phyloP scores from a whole-genome alignment of 2,113 vertebrate genomes.

The Empidonax traillii region DNA sequence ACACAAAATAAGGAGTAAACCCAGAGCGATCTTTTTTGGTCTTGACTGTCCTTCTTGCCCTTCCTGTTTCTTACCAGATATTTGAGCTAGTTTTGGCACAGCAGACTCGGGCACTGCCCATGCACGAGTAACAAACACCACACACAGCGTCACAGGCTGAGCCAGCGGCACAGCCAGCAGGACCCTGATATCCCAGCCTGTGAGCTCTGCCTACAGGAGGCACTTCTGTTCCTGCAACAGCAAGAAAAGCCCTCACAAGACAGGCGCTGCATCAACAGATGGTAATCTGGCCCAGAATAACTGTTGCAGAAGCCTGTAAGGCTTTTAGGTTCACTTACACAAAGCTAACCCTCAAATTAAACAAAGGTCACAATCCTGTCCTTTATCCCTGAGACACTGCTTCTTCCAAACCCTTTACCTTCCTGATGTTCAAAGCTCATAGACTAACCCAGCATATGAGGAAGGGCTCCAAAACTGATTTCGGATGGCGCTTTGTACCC shows the following conservation, averaged over 20 bases:
- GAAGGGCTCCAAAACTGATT: neutral
- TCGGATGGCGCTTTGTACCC: neutral
- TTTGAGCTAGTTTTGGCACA: neutral
- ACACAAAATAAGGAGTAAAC: neutral
- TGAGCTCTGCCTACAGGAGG: rapidly evolving
- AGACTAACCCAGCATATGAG: neutral
- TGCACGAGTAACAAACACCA: rapidly evolving
- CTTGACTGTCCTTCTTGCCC: neutral
- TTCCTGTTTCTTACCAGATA: neutral
- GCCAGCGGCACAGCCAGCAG: neutral
- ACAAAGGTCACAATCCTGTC: neutral
- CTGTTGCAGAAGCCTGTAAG: neutral
- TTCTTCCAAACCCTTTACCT: neutral
- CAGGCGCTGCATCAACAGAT: neutral
- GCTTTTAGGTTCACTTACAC: neutral
- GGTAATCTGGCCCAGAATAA: neutral
- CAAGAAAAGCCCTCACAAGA: neutral
- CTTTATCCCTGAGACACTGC: neutral
- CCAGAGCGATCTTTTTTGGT: rapidly evolving
- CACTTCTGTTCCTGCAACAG: neutral
- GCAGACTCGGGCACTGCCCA: neutral
- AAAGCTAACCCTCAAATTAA: neutral
- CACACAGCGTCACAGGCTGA: neutral
- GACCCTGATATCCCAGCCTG: neutral
- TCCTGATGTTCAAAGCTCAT: neutral